Percentiles rank a stretch among this genome's conserved stretches.
Conservation (phyloP, 37 sponge, comb jelly and placozoan genomes). For the Bolinopsis microptera region DNA sequence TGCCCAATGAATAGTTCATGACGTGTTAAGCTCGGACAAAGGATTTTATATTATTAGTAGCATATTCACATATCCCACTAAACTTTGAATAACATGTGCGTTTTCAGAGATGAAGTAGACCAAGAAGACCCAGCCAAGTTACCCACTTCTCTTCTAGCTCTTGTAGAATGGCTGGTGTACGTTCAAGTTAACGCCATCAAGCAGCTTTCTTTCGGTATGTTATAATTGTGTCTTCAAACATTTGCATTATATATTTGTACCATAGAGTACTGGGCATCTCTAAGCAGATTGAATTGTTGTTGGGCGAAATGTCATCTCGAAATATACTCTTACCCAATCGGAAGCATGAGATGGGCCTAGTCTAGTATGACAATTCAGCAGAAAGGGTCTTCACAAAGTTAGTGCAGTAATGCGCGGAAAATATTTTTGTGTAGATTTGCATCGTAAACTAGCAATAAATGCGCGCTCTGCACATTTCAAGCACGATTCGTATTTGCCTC, state of each 20-base stretch:
- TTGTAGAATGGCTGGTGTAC: slow-evolving; percentile 33
- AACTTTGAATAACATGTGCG: too few species aligned
- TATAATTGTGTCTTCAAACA: neutral
- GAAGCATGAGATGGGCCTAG: neutral
- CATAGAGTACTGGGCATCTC: neutral
- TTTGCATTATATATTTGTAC: neutral
- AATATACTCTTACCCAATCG: too few species aligned
- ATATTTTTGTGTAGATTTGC: neutral
- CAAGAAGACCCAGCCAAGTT: neutral
- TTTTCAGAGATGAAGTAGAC: slow-evolving; percentile 37
- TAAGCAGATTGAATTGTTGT: too few species aligned
- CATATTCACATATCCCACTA: too few species aligned
- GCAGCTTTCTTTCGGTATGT: slow-evolving; percentile 56
- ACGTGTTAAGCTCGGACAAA: too few species aligned
- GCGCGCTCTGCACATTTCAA: neutral
- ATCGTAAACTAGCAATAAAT: slow-evolving; percentile 9
- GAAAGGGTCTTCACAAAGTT: neutral
- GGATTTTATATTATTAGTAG: too few species aligned
- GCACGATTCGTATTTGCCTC: neutral
- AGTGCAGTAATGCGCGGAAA: neutral
- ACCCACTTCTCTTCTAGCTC: neutral
- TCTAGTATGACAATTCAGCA: neutral
- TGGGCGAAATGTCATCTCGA: too few species aligned
- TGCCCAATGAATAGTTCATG: too few species aligned
- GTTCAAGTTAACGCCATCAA: slow-evolving; percentile 51